These are phyloP conservation scores for Arctopsyche grandis DNA, from an alignment of 1,140 invertebrate genomes.

Conservation along the genomic window DNA sequence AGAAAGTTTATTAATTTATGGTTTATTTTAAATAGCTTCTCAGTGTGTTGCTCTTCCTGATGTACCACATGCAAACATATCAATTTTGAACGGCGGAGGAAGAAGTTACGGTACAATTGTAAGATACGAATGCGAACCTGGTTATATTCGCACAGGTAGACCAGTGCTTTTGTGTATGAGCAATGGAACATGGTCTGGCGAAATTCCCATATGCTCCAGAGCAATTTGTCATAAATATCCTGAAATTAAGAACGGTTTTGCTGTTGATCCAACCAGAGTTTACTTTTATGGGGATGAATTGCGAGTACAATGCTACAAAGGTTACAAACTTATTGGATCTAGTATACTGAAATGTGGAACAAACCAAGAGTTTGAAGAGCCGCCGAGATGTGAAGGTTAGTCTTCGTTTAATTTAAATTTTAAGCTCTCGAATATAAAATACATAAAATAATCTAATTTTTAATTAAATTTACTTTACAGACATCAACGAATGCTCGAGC, in stretches of 20 bases:
- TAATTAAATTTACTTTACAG: conserved; percentile 61
- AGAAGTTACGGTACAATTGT: conserved; percentile 96
- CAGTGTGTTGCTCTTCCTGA: conserved; percentile 91
- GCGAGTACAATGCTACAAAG: conserved; percentile 90
- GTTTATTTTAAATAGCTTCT: conserved; percentile 73
- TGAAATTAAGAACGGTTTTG: conserved; percentile 84
- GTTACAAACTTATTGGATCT: conserved; percentile 86
- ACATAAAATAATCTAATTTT: conserved; percentile 10
- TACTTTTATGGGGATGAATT: conserved; percentile 93
- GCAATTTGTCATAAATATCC: conserved; percentile 85
- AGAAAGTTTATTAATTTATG: conserved; percentile 29
- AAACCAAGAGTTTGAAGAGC: conserved; percentile 84
- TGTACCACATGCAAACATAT: conserved; percentile 87
- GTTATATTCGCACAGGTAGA: conserved; percentile 88
- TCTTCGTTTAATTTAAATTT: neutral
- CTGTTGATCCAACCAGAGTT: conserved; percentile 77
- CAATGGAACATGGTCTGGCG: conserved; percentile 95
- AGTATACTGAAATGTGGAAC: conserved; percentile 90
- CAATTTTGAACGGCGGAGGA: conserved; percentile 91
- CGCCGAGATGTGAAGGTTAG: conserved; percentile 83
- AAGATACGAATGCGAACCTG: conserved; percentile 92
- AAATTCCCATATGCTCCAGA: conserved; percentile 89
- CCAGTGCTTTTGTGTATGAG: conserved; percentile 95
- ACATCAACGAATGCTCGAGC: conserved; percentile 91
- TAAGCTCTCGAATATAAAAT: neutral